Evolutionary conservation across 2,888 invertebrate genomes (phyloP), one percentile per base, ranked within the genome.

Genomic region (Malacosoma neustria): DNA sequence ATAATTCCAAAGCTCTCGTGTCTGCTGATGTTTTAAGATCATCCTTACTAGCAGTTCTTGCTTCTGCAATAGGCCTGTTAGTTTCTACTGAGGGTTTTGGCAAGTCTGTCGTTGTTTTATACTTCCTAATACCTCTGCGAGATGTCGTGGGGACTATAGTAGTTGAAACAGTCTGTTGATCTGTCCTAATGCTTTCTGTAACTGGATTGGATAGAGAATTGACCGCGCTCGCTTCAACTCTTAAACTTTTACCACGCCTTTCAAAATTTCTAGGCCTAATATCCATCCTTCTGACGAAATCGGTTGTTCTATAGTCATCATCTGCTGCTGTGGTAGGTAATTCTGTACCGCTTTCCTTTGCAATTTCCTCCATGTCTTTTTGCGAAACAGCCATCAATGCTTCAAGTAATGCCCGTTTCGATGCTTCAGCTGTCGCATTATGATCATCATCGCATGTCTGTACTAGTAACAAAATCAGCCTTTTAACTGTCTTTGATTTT

Each of bases 381-480:
- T 88, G 88, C 0, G 89, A 89, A 49, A 91, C 89, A 34, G 89
- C 89, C 60, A 93, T 88, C 6, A 93, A 61, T 3, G 92, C 92
- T 54, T 91, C 90, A 4, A 93, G 67, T 34, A 93, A 68, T 14
- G 91, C 89, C 47, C 89, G 89, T 49, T 92, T 89, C 3, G 92
- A 91, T 38, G 90, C 89, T 51, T 92, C 92, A 45, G 90, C 87
- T 0, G 92, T 92, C 37, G 89, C 89, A 52, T 91, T 92, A 54
- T 90, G 90, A 54, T 90, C 89, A 35, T 91, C 90, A 51, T 91
- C 92, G 59, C 93, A 94, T 39, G 93, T 93, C 54, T 92, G 93
- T 12, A 95, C 93, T 41, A 95, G 73, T 14, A 95, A 69, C 15
- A 95, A 73, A 39, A 95, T 91, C 15, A 95, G 75, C 45, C 93